phyloP scores from a whole-genome alignment of 2,888 invertebrate genomes.

The Capitulum mitella region DNA sequence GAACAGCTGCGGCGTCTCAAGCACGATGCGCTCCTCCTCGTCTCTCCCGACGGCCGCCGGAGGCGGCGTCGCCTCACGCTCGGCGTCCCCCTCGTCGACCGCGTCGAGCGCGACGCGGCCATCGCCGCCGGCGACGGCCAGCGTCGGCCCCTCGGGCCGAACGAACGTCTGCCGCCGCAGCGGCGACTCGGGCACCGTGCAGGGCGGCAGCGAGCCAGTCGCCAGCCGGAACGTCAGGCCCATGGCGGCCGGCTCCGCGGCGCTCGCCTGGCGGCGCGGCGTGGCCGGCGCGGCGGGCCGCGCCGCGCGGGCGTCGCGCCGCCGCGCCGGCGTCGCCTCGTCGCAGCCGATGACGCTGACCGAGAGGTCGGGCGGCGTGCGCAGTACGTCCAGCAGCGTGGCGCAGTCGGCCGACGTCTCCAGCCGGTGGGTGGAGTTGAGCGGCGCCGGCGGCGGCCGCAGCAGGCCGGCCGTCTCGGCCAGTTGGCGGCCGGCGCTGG shows the following conservation, averaged over 20 bases:
- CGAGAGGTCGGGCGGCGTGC: constrained; percentile 21
- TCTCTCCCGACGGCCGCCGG: background rate
- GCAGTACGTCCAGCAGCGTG: constrained; percentile 1
- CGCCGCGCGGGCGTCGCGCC: background rate
- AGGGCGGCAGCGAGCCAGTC: constrained; percentile 26
- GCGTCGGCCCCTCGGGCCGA: background rate
- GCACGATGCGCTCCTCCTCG: background rate
- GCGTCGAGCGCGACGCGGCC: background rate
- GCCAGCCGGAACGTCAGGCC: too few relatives aligned
- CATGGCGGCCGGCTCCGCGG: background rate
- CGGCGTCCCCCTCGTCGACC: background rate
- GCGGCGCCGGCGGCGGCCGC: background rate
- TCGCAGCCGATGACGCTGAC: constrained; percentile 22
- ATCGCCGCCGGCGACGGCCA: background rate
- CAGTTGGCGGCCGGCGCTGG: background rate
- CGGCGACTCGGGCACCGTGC: constrained; percentile 29
- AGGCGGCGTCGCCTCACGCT: too few relatives aligned
- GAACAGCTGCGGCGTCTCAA: constrained; percentile 7
- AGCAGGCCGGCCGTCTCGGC: background rate
- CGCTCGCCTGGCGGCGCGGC: constrained; percentile 22
- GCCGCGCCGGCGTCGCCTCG: background rate
- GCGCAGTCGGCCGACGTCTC: background rate
- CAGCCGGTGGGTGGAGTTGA: constrained; percentile 24
- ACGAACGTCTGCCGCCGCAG: constrained; percentile 32
- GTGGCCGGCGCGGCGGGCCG: background rate